These are phyloP conservation scores for Antennarius striatus DNA, from an alignment of 2,113 vertebrate species.

Conservation along the genomic window DNA sequence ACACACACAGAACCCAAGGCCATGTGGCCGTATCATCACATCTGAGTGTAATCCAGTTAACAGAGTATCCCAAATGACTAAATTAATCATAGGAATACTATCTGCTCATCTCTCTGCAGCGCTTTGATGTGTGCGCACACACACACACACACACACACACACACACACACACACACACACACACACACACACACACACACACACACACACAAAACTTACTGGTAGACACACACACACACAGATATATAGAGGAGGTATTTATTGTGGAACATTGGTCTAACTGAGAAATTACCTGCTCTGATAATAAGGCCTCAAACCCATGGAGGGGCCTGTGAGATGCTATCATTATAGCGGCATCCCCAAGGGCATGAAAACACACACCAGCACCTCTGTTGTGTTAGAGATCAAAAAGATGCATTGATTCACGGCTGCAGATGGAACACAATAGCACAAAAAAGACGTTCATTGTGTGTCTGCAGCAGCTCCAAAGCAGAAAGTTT, in stretches of 20 bases:
- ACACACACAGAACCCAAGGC: constrained; percentile 61
- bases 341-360: constrained; percentile 59
- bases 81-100: constrained; percentile 79
- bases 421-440: constrained; percentile 59
- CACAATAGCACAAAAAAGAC: constrained; percentile 50
- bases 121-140: constrained; percentile 68
- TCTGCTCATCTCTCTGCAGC: constrained; percentile 67
- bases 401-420: constrained; percentile 71
- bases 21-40: constrained; percentile 74
- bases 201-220: constrained; percentile 3
- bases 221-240: constrained; percentile 3
- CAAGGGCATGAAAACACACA: constrained; percentile 24
- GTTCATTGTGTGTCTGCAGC: constrained; percentile 20
- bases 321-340: constrained; percentile 67
- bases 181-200: constrained; percentile 14
- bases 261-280: constrained; percentile 64
- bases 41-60: constrained; percentile 80
- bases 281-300: constrained; percentile 71
- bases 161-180: constrained; percentile 12
- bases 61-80: constrained; percentile 79
- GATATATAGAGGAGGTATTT: constrained; percentile 58
- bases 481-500: constrained; percentile 10
- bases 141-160: not conserved
- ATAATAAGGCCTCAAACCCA: constrained; percentile 71
- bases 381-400: constrained; percentile 24